Base-by-base conservation (phyloP, 2,888 invertebrate species). In the Dendrolimus pini region DNA sequence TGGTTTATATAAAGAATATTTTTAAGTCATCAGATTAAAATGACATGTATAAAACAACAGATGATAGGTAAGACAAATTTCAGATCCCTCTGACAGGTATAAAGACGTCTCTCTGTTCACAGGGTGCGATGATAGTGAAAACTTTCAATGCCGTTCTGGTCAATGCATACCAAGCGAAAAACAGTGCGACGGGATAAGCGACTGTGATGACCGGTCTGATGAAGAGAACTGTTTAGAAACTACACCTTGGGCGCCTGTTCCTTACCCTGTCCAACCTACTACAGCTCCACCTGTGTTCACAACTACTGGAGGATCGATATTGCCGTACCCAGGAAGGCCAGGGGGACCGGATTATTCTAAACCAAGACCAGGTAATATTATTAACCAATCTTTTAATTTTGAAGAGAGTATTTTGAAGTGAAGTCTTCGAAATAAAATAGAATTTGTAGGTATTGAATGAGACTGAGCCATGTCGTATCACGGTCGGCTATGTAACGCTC, bases 151-250 rank as follows among this genome's bases (percentile, higher is more conserved):
- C 60, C 59, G 59, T 42, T 92, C 93, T 60, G 94, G 95, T 1
- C 89, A 93, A 60, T 96, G 96, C 69, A 93, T 96, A 60, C 92
- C 93, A 59, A 80, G 78, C 1, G 83, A 87, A 30, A 92, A 90
- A 60, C 78, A 83, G 61, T 97, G 97, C 77, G 93, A 96, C 73
- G 93, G 93, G 2, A 67, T 69, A 1, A 53, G 57, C 0, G 93
- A 96, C 67, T 96, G 96, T 71, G 74, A 82, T 7, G 94, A 94
- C 70, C 92, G 92, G 7, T 92, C 93, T 30, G 96, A 96, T 74
- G 96, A 96, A 77, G 68, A 69, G 18, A 83, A 91, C 64, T 95
- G 95, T 73, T 71, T 68, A 47, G 47, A 47, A 0, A 47, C 47
- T 7, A 9, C 47, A 63, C 59, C 54, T 18, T 59, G 57, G 57